Evolutionary conservation across 2,113 vertebrate genomes (phyloP).

Genomic region (Calidris pugnax): DNA sequence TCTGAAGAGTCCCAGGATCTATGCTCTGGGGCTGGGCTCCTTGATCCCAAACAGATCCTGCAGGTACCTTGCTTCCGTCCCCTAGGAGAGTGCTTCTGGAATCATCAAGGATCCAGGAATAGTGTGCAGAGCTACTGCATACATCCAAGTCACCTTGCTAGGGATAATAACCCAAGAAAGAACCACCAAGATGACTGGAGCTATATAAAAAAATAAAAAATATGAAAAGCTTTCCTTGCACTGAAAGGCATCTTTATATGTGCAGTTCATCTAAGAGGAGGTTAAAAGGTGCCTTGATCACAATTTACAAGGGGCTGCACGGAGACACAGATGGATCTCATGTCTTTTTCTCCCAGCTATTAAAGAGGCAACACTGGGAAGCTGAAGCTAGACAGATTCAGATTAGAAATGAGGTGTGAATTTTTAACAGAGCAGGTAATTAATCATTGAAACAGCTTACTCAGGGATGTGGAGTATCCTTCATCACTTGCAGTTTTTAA

Average conservation of each 20-base stretch:
- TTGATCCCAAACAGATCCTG: not conserved
- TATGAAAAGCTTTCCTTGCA: not conserved
- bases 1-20: not conserved
- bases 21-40: not conserved
- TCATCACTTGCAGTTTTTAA: not conserved
- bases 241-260: not conserved
- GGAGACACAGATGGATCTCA: not conserved
- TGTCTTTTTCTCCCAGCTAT: not conserved
- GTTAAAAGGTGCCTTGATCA: conserved; percentile 14
- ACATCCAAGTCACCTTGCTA: not conserved
- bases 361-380: not conserved
- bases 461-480: conserved; percentile 1
- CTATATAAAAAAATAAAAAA: not conserved
- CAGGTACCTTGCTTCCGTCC: not conserved
- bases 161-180: not conserved
- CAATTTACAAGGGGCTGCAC: not conserved
- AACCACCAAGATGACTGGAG: not conserved
- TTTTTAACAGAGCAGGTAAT: conserved; percentile 38
- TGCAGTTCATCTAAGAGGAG: not conserved
- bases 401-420: conserved; percentile 34
- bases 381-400: not conserved
- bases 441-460: conserved; percentile 50
- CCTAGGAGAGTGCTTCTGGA: accelerated
- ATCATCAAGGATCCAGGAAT: not conserved
- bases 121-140: not conserved